Evolutionary conservation across 2,888 invertebrate species (phyloP).

Genomic region (Aphrophora alni): DNA sequence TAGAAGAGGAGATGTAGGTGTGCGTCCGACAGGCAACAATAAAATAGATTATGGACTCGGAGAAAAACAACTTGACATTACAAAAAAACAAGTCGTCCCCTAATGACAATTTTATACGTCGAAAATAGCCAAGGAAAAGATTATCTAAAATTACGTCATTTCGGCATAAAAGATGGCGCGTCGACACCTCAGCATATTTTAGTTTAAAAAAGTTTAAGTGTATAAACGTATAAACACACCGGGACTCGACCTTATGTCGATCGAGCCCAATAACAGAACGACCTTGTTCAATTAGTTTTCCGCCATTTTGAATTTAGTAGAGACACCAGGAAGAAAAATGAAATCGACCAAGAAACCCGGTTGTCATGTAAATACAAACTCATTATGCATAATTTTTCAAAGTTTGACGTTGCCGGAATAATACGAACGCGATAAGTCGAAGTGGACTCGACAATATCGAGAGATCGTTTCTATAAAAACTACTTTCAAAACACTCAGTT

Average conservation of each 20-base stretch:
- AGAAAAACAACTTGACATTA: background rate
- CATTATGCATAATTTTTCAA: background rate
- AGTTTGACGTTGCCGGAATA: background rate
- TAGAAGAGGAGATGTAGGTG: background rate
- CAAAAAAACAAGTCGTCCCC: background rate
- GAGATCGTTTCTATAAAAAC: background rate
- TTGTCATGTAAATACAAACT: background rate
- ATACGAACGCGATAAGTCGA: background rate
- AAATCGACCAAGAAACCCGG: background rate
- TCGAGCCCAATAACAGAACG: background rate
- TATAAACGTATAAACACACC: no score
- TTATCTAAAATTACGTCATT: background rate
- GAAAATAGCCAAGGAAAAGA: background rate
- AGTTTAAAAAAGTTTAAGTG: background rate
- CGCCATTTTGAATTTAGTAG: background rate
- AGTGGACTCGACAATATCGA: background rate
- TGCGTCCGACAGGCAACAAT: background rate
- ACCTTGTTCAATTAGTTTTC: background rate
- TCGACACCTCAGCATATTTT: background rate
- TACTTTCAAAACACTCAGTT: background rate
- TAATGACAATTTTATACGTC: background rate
- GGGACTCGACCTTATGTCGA: background rate
- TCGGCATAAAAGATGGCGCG: background rate
- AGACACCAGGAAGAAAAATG: background rate
- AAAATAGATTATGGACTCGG: background rate